phyloP scores from a whole-genome alignment of 2,888 invertebrate species.

The Epinotia demarniana region DNA sequence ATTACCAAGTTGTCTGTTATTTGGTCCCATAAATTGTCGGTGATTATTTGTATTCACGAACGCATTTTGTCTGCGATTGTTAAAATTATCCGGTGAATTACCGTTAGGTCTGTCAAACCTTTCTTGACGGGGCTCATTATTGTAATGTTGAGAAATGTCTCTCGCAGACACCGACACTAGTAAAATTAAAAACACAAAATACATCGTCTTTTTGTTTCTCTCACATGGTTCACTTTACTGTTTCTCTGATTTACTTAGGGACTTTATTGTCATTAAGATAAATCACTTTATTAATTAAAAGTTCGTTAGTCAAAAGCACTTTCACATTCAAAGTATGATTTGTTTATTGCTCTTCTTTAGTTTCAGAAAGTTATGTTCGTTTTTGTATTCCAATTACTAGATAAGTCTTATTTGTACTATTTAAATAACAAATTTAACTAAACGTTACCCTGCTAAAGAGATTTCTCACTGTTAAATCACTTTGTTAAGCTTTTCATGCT shows the following conservation, averaged over 20 bases:
- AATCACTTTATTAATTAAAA: not conserved
- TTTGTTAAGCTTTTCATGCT: not conserved
- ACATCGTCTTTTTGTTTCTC: conserved; percentile 12
- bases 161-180: conserved; percentile 20
- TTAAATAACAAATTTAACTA: not conserved
- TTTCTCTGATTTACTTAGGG: not conserved
- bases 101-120: not conserved
- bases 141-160: conserved; percentile 14
- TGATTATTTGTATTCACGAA: not conserved
- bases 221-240: conserved; percentile 9
- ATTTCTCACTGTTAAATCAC: not conserved
- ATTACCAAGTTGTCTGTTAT: not conserved
- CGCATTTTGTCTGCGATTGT: not conserved
- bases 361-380: too few species aligned
- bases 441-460: too few species aligned
- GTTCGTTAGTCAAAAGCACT: not conserved
- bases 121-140: conserved; percentile 3
- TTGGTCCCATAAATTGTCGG: not conserved
- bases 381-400: not conserved
- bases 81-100: conserved; percentile 11
- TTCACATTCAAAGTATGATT: not conserved
- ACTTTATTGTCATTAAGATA: not conserved
- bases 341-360: not conserved
- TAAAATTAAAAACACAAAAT: conserved; percentile 21
- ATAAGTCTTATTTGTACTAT: not conserved